Base-by-base conservation (phyloP, 30 jellyfish, hydroid and myxozoan species). In the Hydractinia echinata region DNA sequence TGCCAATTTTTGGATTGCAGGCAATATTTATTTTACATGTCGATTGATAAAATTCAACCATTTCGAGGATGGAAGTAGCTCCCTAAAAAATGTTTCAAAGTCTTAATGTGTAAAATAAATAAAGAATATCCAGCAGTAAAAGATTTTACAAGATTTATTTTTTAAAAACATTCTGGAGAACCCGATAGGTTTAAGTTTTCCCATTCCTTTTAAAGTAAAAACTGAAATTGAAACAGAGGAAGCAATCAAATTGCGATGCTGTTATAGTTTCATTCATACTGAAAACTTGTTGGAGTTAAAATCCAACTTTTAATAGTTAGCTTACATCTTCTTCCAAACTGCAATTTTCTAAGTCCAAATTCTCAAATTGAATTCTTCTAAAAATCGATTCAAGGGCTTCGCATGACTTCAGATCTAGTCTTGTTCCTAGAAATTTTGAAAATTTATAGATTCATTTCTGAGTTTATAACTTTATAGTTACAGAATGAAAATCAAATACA, bases 31-130 rank as follows among this genome's bases (percentile, higher is more conserved):
- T 60, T 83, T 86, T 85, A 76, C 92, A 83, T 7, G 99, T 90
- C 66, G 97, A 76, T n/a, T 89, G 96, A 79, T 94, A 94, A 69
- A 88, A 94, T 76, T 94, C 99, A 14, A 88, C 76, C 99, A 94
- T 94, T 76, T 94, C 99, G 50, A 88, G 69, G 13, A 94, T 54
- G 1, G 99, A 95, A 3, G 96, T 83, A 10, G 98, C 98, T 15
- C 98, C 98, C 98, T 92, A 72, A 5, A 82, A 85, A 19, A 61
- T 18, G 71, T 60, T 9, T 16, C 4, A 76, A 60, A 58, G 69
- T 13, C 18, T n/a, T 16, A 11, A 11, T 58, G 69, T 58, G 69
- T 11, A 58, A 58, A 58, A 58, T 16, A 3, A 58, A 58, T 58
- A 11, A 58, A 58, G 19, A 58, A 58, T 11, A 13, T 11, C 15